Percentiles rank a stretch among this genome's conserved stretches.
Conservation (phyloP, 2,113 vertebrate genomes). For the Corythornis madagascariensis region DNA sequence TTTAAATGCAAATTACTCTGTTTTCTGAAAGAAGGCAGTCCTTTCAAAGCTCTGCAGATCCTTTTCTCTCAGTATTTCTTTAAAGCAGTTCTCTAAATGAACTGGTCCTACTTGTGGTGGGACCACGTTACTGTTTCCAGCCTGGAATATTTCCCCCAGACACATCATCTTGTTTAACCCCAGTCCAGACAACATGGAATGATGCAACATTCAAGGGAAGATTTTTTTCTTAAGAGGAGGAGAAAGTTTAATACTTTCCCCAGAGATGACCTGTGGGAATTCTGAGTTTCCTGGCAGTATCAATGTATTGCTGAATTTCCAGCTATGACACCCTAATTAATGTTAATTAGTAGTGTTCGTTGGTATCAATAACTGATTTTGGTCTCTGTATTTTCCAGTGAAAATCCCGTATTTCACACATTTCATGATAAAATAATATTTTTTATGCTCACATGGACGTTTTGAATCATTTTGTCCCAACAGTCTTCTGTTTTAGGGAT, state of each 20-base stretch:
- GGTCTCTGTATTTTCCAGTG: not conserved
- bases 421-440: not conserved
- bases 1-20: slow-evolving; percentile 20
- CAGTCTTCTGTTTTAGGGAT: not conserved
- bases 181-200: not conserved
- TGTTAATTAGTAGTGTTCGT: not conserved
- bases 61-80: not conserved
- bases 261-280: not conserved
- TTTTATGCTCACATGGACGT: not conserved
- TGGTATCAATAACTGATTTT: not conserved
- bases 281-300: not conserved
- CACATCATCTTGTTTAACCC: not conserved
- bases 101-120: not conserved
- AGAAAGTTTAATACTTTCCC: not conserved
- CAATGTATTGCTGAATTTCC: not conserved
- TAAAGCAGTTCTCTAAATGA: not conserved
- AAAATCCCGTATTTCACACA: not conserved
- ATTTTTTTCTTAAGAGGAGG: not conserved
- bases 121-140: not conserved
- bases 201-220: not conserved
- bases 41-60: not conserved
- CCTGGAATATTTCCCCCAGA: not conserved
- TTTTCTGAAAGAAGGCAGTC: not conserved
- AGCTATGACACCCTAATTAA: not conserved
- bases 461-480: not conserved